A percentile compares a stretch with the other conserved stretches of the same genome.
phyloP scores from a whole-genome alignment of 1,140 invertebrate species.

The Rhyacophila brunnea region DNA sequence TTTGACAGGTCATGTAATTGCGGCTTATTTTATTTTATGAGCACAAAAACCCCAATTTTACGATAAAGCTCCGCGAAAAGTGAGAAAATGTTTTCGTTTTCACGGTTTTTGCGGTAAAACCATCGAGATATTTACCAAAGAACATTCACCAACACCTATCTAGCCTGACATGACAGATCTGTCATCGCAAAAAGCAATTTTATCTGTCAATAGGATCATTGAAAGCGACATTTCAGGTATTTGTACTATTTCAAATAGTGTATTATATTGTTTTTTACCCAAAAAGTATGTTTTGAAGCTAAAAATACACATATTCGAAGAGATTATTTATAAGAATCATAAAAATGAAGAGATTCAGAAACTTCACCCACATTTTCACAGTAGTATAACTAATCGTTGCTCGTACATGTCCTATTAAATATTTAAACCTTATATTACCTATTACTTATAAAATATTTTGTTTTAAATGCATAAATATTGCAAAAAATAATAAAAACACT shows the following conservation, averaged over 20 bases:
- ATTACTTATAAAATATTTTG: slow-evolving; percentile 18
- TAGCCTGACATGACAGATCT: slow-evolving; percentile 29
- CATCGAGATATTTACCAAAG: no score
- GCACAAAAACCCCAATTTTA: no score
- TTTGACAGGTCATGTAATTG: slow-evolving; percentile 40
- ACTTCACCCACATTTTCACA: slow-evolving; percentile 27
- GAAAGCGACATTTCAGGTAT: no score
- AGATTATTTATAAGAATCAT: slow-evolving; percentile 7
- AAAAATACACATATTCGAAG: slow-evolving; percentile 6
- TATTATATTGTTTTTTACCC: no score
- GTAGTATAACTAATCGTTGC: slow-evolving; percentile 20
- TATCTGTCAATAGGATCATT: no score
- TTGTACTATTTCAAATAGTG: no score
- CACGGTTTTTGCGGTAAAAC: no score
- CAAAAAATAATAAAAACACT: slow-evolving; percentile 45
- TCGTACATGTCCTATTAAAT: slow-evolving; percentile 12
- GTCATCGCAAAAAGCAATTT: slow-evolving; percentile 24
- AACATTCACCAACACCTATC: slow-evolving; percentile 2
- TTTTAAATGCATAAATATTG: slow-evolving; percentile 27
- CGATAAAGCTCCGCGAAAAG: no score
- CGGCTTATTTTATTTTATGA: slow-evolving; percentile 17
- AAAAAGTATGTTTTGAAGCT: no score
- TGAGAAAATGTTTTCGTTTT: no score
- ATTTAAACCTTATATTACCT: slow-evolving; percentile 10
- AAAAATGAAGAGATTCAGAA: slow-evolving; percentile 17